Evolutionary conservation across 2,113 vertebrate species (phyloP).

Genomic region (Cynoglossus semilaevis): DNA sequence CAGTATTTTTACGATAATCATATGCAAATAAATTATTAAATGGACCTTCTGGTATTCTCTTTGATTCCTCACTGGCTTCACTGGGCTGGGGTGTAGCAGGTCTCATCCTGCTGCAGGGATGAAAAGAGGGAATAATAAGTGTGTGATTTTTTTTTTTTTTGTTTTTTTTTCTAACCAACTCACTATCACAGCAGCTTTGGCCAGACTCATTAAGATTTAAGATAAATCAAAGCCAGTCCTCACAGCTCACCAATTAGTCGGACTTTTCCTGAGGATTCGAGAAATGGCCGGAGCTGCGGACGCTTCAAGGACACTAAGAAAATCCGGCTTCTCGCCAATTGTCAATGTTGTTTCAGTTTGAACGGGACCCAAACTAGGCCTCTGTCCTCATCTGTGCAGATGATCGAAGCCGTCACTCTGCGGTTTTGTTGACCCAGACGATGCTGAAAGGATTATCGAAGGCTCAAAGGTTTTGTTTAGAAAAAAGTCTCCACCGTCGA

Average conservation of each 20-base stretch:
- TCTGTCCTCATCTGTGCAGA: slow-evolving; percentile 23
- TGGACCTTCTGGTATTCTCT: slow-evolving; percentile 67
- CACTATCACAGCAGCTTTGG: slow-evolving; percentile 60
- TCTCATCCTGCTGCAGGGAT: slow-evolving; percentile 49
- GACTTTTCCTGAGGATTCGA: slow-evolving; percentile 56
- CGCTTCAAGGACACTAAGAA: slow-evolving; percentile 60
- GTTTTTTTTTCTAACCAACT: slow-evolving; percentile 42
- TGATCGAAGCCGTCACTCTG: slow-evolving; percentile 51
- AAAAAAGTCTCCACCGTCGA: slow-evolving; percentile 26
- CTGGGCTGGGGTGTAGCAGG: slow-evolving; percentile 46
- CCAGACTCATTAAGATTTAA: slow-evolving; percentile 64
- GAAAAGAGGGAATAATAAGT: slow-evolving; percentile 54
- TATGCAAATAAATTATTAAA: slow-evolving; percentile 80
- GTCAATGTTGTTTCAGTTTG: slow-evolving; percentile 53
- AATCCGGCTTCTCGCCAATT: slow-evolving; percentile 59
- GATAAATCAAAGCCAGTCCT: slow-evolving; percentile 60
- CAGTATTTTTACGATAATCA: slow-evolving; percentile 79
- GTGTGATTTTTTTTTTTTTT: slow-evolving; percentile 39
- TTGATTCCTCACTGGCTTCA: slow-evolving; percentile 67
- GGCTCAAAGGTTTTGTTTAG: not conserved
- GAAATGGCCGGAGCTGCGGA: slow-evolving; percentile 48
- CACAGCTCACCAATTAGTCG: slow-evolving; percentile 56
- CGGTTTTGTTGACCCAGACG: slow-evolving; percentile 46
- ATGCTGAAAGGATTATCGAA: slow-evolving; percentile 7
- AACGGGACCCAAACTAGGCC: slow-evolving; percentile 45